phyloP scores from a whole-genome alignment of 2,113 vertebrate genomes.

The Paracyprichromis sp. region DNA sequence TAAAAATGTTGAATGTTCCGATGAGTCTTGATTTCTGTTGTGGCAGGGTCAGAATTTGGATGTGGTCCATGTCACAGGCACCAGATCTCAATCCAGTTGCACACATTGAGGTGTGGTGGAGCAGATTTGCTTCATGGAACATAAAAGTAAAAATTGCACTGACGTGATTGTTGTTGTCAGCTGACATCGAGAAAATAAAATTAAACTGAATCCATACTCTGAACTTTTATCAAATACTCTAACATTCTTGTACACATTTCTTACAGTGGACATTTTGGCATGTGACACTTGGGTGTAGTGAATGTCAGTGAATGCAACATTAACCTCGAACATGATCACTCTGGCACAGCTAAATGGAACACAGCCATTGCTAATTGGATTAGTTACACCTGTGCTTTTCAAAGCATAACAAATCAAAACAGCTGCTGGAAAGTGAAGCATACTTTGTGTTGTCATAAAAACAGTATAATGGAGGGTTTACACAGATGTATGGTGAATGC shows the following conservation, averaged over 20 bases:
- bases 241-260: background rate
- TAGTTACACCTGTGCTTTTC: background rate
- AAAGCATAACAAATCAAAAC: background rate
- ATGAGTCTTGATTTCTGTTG: background rate
- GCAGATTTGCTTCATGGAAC: background rate
- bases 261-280: background rate
- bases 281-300: background rate
- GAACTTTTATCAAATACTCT: background rate
- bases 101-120: background rate
- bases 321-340: background rate
- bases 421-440: background rate
- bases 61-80: background rate
- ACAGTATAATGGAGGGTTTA: background rate
- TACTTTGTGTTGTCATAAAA: background rate
- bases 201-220: background rate
- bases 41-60: background rate
- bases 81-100: background rate
- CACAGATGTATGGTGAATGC: background rate
- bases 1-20: fast-evolving
- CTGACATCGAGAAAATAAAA: background rate
- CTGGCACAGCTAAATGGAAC: background rate
- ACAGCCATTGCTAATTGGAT: background rate
- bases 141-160: background rate
- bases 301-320: background rate
- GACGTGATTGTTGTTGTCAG: background rate